Base-by-base conservation (phyloP, 1,140 invertebrate species). In the Drosophila persimilis region DNA sequence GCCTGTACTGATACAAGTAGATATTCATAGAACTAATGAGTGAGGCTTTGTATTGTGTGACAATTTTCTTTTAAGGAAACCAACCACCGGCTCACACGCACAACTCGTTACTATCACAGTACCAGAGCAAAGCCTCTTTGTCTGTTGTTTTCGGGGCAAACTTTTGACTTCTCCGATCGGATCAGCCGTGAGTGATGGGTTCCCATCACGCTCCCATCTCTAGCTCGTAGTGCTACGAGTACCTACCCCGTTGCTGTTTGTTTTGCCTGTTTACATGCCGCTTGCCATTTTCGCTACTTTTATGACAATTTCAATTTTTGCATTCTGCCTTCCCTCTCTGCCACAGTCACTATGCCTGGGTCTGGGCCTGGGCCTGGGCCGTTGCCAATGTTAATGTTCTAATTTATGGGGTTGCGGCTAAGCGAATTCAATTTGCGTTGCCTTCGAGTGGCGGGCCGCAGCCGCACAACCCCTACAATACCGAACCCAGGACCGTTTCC, bases 401-500 rank as follows among this genome's bases (percentile, higher is more conserved):
- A 88, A 86, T 86, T 88, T 89, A 89, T 88, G 79, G 83, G 83
- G 83, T 86, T 86, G 83, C 61, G 78, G 70, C 79, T 86, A 88
- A 88, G 78, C 84, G 83, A 88, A 88, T 86, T 61, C 84, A 63
- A 83, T 86, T 86, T 83, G 84, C 50, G 59, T 39, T 76, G 83
- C 81, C 73, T 59, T 65, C 51, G 59, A 73, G 45, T 80, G 46
- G 39, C 61, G 20, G 22, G 35, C 24, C 22, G 58, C 54, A 48
- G 47, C 48, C 26, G 26, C 48, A 17, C 48, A 60, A 72, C 45
- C 73, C 67, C 50, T 67, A 39, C 35, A 22, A 24, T 4, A 26
- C 24, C 24, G 24, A 45, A 50, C 15, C 48, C 20, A 24, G 35
- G 29, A 15, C 45, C 24, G 53, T 9, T 44, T 57, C 52, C 46